Conservation (phyloP, 35 echinoderm and acorn worm genomes). For the Apostichopus californicus region DNA sequence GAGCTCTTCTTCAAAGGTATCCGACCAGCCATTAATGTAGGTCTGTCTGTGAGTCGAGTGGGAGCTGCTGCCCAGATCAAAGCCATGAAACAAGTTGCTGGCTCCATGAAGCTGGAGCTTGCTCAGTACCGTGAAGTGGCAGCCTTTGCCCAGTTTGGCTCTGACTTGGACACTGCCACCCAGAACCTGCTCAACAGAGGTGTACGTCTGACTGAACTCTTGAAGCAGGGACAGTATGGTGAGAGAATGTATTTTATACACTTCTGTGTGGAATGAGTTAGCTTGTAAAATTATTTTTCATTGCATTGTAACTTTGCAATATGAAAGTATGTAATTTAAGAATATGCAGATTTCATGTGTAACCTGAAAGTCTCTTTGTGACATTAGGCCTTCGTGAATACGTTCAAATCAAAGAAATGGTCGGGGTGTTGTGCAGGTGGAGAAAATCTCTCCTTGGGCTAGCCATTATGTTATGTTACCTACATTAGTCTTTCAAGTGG, state of each 20-base stretch:
- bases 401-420: too few species aligned
- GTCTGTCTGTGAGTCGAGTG: slow-evolving; percentile 98
- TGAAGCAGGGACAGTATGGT: slow-evolving; percentile 99
- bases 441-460: too few species aligned
- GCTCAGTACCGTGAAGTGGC: slow-evolving; percentile 95
- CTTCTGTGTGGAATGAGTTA: too few species aligned
- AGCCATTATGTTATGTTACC: too few species aligned
- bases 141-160: slow-evolving; percentile 99
- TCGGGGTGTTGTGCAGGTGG: too few species aligned
- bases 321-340: too few species aligned
- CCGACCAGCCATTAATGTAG: slow-evolving; percentile 98
- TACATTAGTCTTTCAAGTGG: too few species aligned
- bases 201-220: slow-evolving; percentile 93
- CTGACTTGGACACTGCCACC: slow-evolving; percentile 96
- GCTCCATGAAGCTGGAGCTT: slow-evolving; percentile 99
- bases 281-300: too few species aligned
- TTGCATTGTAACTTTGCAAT: too few species aligned
- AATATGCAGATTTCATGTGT: too few species aligned
- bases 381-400: too few species aligned
- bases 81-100: slow-evolving; percentile 99
- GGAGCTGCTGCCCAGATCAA: slow-evolving; percentile 97
- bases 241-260: slow-evolving; percentile 14
- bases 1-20: slow-evolving; percentile 99
- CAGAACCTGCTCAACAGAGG: slow-evolving; percentile 98
- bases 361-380: too few species aligned